phyloP scores from a whole-genome alignment of 2,888 invertebrate genomes.

The Loripinus fragilis region DNA sequence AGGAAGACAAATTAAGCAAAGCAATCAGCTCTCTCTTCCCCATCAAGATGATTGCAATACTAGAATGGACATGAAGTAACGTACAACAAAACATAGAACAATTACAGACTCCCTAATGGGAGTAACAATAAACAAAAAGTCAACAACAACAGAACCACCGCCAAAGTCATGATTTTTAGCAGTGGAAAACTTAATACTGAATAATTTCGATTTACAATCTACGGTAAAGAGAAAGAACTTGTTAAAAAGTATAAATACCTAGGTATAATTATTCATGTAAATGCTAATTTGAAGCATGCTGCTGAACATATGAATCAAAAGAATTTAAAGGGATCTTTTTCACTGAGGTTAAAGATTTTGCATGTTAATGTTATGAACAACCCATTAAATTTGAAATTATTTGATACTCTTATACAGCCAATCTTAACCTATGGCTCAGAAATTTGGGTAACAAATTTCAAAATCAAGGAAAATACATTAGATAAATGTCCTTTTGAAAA shows the following conservation, averaged over 20 bases:
- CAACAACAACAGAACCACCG: too few relatives aligned
- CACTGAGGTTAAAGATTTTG: not conserved
- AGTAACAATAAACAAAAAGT: too few relatives aligned
- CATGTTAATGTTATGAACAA: not conserved
- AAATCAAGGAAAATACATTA: too few relatives aligned
- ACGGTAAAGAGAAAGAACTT: not conserved
- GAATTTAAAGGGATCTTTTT: not conserved
- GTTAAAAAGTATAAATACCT: slow-evolving; percentile 29
- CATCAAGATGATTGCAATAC: too few relatives aligned
- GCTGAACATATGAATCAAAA: slow-evolving; percentile 14
- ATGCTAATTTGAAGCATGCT: too few relatives aligned
- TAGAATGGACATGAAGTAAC: too few relatives aligned
- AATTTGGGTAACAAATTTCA: slow-evolving; percentile 20
- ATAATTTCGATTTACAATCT: not conserved
- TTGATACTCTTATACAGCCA: slow-evolving; percentile 23
- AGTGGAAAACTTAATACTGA: not conserved
- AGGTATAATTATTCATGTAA: not conserved
- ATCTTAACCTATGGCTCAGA: slow-evolving; percentile 22
- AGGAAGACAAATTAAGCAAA: too few relatives aligned
- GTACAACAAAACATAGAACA: too few relatives aligned
- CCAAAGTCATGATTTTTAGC: slow-evolving; percentile 3
- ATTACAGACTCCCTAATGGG: slow-evolving; percentile 1
- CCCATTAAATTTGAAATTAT: slow-evolving; percentile 13
- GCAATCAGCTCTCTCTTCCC: too few relatives aligned
- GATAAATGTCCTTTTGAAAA: slow-evolving; percentile 15